These are phyloP conservation scores for Euwallacea fornicatus DNA, from an alignment of 1,140 invertebrate genomes.

Conservation along the genomic window DNA sequence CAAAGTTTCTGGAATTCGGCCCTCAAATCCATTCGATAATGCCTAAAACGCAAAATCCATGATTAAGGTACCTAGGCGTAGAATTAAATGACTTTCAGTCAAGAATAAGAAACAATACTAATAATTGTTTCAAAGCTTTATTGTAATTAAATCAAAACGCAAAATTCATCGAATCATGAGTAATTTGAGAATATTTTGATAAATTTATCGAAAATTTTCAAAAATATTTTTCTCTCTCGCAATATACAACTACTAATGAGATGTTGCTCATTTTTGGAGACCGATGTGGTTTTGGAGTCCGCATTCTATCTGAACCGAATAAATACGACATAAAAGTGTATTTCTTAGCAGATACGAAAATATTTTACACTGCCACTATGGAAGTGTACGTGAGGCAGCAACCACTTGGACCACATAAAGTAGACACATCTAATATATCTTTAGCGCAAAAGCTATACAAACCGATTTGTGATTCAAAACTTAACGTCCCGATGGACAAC, in stretches of 20 bases:
- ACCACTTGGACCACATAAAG: constrained; percentile 18
- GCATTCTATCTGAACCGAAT: constrained; percentile 39
- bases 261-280: constrained; percentile 38
- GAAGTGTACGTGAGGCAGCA: constrained; percentile 39
- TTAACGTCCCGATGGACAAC: constrained; percentile 35
- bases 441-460: constrained; percentile 30
- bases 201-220: constrained; percentile 11
- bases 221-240: constrained; percentile 10
- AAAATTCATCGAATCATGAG: constrained; percentile 18
- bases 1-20: too few species aligned
- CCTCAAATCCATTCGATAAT: too few species aligned
- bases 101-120: too few species aligned
- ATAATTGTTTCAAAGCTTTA: background rate
- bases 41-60: too few species aligned
- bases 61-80: too few species aligned
- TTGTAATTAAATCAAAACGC: too few species aligned
- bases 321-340: constrained; percentile 40
- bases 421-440: constrained; percentile 10
- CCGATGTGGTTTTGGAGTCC: constrained; percentile 32
- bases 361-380: constrained; percentile 35
- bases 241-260: constrained; percentile 33
- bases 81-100: too few species aligned
- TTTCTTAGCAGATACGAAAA: constrained; percentile 34
- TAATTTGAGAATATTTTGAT: constrained; percentile 24
- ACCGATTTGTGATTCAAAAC: constrained; percentile 23